Evolutionary conservation across 2,113 vertebrate genomes (phyloP), one percentile per base, ranked within the genome.

Genomic region (Fukomys damarensis): DNA sequence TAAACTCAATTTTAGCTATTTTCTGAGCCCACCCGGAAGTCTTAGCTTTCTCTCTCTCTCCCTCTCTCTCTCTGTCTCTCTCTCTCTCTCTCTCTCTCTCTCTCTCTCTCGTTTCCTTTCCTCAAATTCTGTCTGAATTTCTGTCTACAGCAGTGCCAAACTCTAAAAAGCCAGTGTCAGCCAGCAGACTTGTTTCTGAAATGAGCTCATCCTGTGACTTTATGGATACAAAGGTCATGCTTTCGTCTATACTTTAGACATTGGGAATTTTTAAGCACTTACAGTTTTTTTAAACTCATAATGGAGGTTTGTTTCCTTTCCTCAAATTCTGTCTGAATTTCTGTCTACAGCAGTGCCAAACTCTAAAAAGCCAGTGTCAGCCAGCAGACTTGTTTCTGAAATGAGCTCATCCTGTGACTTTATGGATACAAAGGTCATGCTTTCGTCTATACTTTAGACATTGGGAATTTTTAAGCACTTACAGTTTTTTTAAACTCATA

Each of bases 191-290:
- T 89, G 61, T 49, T 89, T 77, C 17, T 79, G 49, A 95, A 89
- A 82, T 79, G 26, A 92, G 59, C 72, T 63, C 54, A 32, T 89
- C 17, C 52, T 19, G 3, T 63, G 46, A 68, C 77, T 38, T 56
- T 65, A 59, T 72, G 80, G n/a, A 56, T 74, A 85, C 0, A 79
- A 61, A 35, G n/a, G 3, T 77, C 61, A 43, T 76, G 32, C 59
- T 91, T 88, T 83, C 93, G 30, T 91, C 81, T 74, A 89, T 3
- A 63, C 26, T 52, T 92, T 88, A 90, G 49, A 74, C 79, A 80
- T 59, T 74, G 72, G 4, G 86, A 65, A 93, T 20, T 91, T 82
- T 85, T 66, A 17, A 77, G 77, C 30, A 46, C 46, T 70, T 35
- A 19, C 46, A 35, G 52, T 17, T n/a, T 86, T 88, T 77, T n/a